Conservation (phyloP, 2,797 vertebrate genomes). For the Rachycentron canadum region DNA sequence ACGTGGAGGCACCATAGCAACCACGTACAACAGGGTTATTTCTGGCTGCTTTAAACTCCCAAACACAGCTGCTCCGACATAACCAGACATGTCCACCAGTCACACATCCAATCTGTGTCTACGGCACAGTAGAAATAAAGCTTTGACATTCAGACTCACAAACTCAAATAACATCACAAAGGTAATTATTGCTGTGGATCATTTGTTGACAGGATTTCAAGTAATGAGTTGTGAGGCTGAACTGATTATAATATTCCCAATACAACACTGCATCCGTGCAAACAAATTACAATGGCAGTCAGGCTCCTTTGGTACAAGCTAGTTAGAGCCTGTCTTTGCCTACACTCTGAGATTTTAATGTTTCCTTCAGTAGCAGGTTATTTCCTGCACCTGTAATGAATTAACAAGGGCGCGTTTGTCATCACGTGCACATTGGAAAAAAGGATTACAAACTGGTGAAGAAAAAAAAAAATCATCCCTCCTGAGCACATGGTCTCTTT, state of each 20-base stretch:
- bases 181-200: constrained; percentile 65
- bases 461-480: constrained; percentile 41
- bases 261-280: constrained; percentile 50
- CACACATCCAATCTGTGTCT: constrained; percentile 49
- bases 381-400: constrained; percentile 63
- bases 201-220: constrained; percentile 71
- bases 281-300: constrained; percentile 59
- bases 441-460: constrained; percentile 57
- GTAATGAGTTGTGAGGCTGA: constrained; percentile 63
- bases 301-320: not conserved
- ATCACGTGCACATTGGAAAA: constrained; percentile 50
- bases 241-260: constrained; percentile 63
- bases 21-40: constrained; percentile 76
- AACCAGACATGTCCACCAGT: constrained; percentile 58
- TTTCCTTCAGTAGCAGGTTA: constrained; percentile 44
- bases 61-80: constrained; percentile 78
- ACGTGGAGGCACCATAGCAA: constrained; percentile 75
- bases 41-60: constrained; percentile 70
- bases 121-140: constrained; percentile 50
- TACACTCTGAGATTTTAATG: constrained; percentile 39
- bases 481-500: constrained; percentile 59
- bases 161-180: constrained; percentile 53
- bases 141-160: constrained; percentile 66
- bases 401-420: constrained; percentile 56
- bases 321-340: constrained; percentile 3